Base-by-base conservation (phyloP, 2,113 vertebrate genomes). In the Rattus norvegicus region DNA sequence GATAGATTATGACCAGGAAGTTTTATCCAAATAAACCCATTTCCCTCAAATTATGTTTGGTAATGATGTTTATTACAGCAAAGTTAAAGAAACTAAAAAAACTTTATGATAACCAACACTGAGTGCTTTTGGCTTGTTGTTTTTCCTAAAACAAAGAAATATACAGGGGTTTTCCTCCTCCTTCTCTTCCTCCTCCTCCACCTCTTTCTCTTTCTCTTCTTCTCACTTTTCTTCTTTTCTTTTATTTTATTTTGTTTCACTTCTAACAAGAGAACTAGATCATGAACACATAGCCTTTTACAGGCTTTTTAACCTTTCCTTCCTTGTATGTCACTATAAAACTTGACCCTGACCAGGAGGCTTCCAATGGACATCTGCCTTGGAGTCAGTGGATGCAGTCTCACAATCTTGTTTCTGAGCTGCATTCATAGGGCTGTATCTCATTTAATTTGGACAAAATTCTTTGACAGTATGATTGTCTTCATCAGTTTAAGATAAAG, bases 141-240 rank as follows among this genome's bases (percentile, higher is more conserved):
- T 61, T 81, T 61, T 39, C 56, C 22, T 26, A 16, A 39, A 61
- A 83, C 22, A 83, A 14, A 61, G 20, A 81, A 81, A 59, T 36
- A 0, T 7, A 24, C 1, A 59, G 33, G 43, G 43, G 43, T 43
- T 54, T 11, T 54, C 7, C 52, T 54, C 11, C 52, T 54, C 52
- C 52, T 59, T 3, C 52, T 81, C 28, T 16, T 54, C 76, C 2
- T 33, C 7, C 0, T 54, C 28, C 1, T 49, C 12, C 14, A 30
- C 43, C 7, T 76, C 24, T 0, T 69, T 2, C 8, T 67, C 28
- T 8, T 4, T 12, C 28, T 75, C 14, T 26, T 65, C 24, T 7
- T 13, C 16, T 67, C 28, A 9, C 1, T 43, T 10, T 0, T 49
- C 43, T 1, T 33, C 28, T 4, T 43, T n/a, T 3, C 20, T 22